Base-by-base conservation (phyloP, 2,888 invertebrate species). In the Imbricaverruca yamaguchii region DNA sequence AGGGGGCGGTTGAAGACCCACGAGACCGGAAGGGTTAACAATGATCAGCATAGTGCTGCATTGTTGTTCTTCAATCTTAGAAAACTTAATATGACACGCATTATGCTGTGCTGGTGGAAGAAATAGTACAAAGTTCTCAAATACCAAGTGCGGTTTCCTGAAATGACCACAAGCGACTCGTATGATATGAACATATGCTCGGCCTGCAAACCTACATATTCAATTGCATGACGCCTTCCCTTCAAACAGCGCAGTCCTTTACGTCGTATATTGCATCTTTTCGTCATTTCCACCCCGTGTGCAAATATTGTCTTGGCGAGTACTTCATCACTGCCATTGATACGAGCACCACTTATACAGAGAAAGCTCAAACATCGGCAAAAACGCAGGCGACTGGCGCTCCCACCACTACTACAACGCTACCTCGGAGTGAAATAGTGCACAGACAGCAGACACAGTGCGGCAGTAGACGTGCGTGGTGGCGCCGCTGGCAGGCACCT, bases 301-400 rank as follows among this genome's bases (percentile, higher is more conserved):
- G n/a, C n/a, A 8, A 8, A n/a, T 23, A 65, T 23, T 0, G 65
- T 23, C 65, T 39, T 39, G 23, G 65, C 23, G 9, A 23, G 23
- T n/a, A 8, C 0, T 7, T 10, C 9, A n/a, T n/a, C n/a, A 10
- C 10, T 9, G 23, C 15, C 23, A 8, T 23, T 1, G n/a, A 23
- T n/a, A 12, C 65, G n/a, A 23, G 2, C 9, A 8, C 65, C 65
- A 23, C 11, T 12, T 67, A 67, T 25, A 67, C 67, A 13, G 2
- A 13, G 25, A 67, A 67, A 67, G 67, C 67, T 67, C 67, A 67
- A 67, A 67, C 67, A 67, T 25, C 25, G 67, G 67, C 25, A 67
- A 67, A 67, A 67, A 57, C 57, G 11, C 57, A 4, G 4, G 39
- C 57, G 57, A 15, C 4, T 15, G 57, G 57, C 11, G 57, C 57